Evolutionary conservation across 2,888 invertebrate species (phyloP).

Genomic region (Microplitis manilae): DNA sequence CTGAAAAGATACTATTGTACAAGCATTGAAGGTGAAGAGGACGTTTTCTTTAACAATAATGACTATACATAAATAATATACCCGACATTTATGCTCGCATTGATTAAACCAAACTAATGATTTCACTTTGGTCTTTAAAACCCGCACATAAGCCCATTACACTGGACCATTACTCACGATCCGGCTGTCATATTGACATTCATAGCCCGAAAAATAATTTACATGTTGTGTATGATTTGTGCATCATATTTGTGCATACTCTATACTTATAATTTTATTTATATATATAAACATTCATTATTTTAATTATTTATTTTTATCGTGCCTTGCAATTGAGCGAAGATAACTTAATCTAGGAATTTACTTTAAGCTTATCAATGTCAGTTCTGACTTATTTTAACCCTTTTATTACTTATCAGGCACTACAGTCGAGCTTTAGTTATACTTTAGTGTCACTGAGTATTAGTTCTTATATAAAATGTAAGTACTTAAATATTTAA

Average conservation of each 20-base stretch:
- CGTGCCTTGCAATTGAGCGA: neutral
- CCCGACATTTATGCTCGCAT: slow-evolving; percentile 71
- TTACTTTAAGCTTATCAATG: slow-evolving; percentile 37
- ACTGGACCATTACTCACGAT: slow-evolving; percentile 36
- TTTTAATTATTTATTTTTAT: slow-evolving; percentile 19
- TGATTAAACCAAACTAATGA: slow-evolving; percentile 73
- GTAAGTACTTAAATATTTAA: no score
- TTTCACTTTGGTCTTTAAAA: slow-evolving; percentile 70
- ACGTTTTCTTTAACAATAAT: slow-evolving; percentile 65
- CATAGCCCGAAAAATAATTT: slow-evolving; percentile 67
- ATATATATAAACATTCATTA: neutral
- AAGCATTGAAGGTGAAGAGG: slow-evolving; percentile 61
- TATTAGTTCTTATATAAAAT: neutral
- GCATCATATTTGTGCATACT: slow-evolving; percentile 4
- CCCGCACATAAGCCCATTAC: slow-evolving; percentile 41
- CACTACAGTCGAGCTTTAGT: slow-evolving; percentile 56
- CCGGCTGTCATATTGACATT: slow-evolving; percentile 67
- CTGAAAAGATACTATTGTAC: slow-evolving; percentile 17
- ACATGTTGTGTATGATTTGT: slow-evolving; percentile 61
- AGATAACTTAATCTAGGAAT: slow-evolving; percentile 13
- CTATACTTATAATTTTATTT: slow-evolving; percentile 7
- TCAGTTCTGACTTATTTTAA: slow-evolving; percentile 58
- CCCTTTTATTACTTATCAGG: slow-evolving; percentile 71
- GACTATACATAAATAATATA: slow-evolving; percentile 71
- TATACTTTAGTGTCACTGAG: neutral